Evolutionary conservation across 2,888 invertebrate genomes (phyloP), one percentile per base, ranked within the genome.

Genomic region (Cordilura impudica): DNA sequence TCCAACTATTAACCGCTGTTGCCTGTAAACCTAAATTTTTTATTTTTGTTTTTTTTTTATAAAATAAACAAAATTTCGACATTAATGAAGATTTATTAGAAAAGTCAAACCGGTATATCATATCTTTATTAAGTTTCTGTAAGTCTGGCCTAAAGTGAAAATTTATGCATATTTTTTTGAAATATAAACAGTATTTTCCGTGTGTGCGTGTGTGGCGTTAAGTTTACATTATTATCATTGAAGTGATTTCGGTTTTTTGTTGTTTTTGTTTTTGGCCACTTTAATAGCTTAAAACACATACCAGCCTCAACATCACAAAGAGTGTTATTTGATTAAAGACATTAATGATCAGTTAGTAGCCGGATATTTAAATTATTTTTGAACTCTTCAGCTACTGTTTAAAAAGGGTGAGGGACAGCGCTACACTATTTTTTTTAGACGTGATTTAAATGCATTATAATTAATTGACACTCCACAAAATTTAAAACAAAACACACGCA

Each of bases 11-110:
- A n/a, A n/a, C n/a, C n/a, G n/a, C n/a, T n/a, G n/a, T 3, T 39
- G n/a, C 1, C 4, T 39, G 35, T n/a, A 39, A n/a, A 39, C n/a
- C 35, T 39, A 3, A n/a, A 39, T 39, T 39, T n/a, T 39, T n/a
- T 39, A 39, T 39, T n/a, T n/a, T 4, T 4, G n/a, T 10, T 39
- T 39, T 7, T 39, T n/a, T n/a, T n/a, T 2, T 4, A 4, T 39
- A n/a, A 39, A 39, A 39, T 1, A 39, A 39, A 39, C n/a, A n/a
- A 39, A 39, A 39, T n/a, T 39, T 39, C 35, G 35, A 39, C 35
- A 39, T 39, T 69, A 58, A 70, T 58, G 47, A 58, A 47, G 69
- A 69, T 69, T 70, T 60, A 70, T 70, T 31, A 35, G 39, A 70
- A 49, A 49, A 21, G 12, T 4, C 7, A 47, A 51, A 69, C 49